Evolutionary conservation across 2,113 vertebrate genomes (phyloP).

Genomic region (Actinemys pallida): DNA sequence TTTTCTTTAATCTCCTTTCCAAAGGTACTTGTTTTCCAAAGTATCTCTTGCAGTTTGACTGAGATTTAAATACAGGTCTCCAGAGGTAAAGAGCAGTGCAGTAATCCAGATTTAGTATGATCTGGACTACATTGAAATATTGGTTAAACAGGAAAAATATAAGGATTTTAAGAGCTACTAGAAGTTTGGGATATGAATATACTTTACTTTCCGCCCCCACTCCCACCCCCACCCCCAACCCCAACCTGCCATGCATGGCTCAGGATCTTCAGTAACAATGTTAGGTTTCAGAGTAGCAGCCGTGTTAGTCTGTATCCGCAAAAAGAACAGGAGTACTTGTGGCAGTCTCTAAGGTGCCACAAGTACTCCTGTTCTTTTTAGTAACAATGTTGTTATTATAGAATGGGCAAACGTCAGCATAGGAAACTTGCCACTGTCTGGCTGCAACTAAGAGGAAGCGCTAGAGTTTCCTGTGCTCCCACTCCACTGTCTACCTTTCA

Average conservation of each 20-base stretch:
- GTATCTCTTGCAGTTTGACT: background rate
- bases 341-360: no score
- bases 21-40: background rate
- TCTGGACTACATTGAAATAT: background rate
- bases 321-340: no score
- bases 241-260: background rate
- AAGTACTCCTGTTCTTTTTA: no score
- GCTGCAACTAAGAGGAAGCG: background rate
- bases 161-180: background rate
- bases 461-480: background rate
- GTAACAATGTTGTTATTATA: background rate
- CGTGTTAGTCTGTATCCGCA: no score
- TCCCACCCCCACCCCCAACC: no score
- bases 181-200: background rate
- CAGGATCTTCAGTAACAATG: background rate
- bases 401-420: background rate
- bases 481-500: background rate
- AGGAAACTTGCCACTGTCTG: background rate
- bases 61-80: background rate
- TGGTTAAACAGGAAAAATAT: background rate
- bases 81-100: background rate
- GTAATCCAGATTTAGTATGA: background rate
- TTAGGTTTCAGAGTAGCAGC: background rate
- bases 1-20: background rate
- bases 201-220: background rate